Conservation (phyloP, 2,797 vertebrate species). For the Loriculus beryllinus region DNA sequence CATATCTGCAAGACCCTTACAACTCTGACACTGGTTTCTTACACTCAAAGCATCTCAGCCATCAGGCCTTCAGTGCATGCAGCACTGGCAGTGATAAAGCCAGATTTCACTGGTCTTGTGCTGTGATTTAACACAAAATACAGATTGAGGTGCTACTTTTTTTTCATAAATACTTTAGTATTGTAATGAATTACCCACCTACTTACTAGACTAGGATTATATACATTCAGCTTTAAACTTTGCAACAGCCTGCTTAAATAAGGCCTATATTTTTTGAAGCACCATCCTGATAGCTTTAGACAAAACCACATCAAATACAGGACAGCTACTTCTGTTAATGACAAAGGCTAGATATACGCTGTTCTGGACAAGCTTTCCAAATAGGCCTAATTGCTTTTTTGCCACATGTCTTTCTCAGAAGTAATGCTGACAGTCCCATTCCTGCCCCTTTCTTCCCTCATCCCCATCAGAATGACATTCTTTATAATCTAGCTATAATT, state of each 20-base stretch:
- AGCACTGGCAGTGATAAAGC: fast-evolving
- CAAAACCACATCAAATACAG: neutral
- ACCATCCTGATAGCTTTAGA: neutral
- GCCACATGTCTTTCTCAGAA: neutral
- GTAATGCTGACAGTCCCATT: neutral
- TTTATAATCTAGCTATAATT: conserved; percentile 15
- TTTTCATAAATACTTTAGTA: neutral
- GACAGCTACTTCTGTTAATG: neutral
- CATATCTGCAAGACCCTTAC: neutral
- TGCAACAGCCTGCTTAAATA: neutral
- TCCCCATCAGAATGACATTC: neutral
- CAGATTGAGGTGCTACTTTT: neutral
- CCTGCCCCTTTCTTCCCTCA: conserved; percentile 8
- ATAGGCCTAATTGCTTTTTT: conserved; percentile 25
- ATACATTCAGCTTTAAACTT: neutral
- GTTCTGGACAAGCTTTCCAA: neutral
- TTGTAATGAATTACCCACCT: neutral
- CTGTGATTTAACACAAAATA: neutral
- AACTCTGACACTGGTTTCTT: neutral
- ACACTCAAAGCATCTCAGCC: neutral
- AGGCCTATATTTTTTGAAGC: neutral
- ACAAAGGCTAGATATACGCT: neutral
- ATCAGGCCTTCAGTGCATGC: neutral
- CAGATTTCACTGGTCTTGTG: neutral
- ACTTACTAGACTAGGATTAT: neutral